These are phyloP conservation scores for Okamejei kenojei DNA, from an alignment of 2,797 vertebrate genomes.

Conservation along the genomic window DNA sequence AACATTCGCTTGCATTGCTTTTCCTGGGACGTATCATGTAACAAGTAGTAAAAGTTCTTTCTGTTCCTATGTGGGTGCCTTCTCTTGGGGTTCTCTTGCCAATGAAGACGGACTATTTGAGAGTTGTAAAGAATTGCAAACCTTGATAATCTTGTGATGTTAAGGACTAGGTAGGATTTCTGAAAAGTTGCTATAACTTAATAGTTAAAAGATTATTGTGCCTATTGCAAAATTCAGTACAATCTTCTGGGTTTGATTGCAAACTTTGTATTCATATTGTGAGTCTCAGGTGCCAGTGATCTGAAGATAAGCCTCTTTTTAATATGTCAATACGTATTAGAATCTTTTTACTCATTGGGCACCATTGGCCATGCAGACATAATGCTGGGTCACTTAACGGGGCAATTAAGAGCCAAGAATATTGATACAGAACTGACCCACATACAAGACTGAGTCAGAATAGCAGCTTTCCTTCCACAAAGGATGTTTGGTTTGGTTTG, in stretches of 20 bases:
- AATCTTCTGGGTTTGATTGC: not conserved
- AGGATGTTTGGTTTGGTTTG: not conserved
- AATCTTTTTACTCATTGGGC: not conserved
- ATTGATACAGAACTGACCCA: not conserved
- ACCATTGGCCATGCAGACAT: not conserved
- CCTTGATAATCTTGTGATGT: not conserved
- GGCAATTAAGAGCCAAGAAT: not conserved
- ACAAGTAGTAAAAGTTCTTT: not conserved
- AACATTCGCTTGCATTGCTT: conserved; percentile 33
- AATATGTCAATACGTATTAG: too few species aligned
- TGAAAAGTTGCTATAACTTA: not conserved
- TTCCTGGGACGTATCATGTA: not conserved
- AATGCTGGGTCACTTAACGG: not conserved
- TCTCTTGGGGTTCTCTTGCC: not conserved
- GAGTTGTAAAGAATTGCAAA: not conserved
- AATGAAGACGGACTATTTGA: not conserved
- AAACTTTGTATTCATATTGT: not conserved
- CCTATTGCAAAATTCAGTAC: not conserved
- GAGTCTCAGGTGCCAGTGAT: not conserved
- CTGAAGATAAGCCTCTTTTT: conserved; percentile 4
- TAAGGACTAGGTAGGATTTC: not conserved
- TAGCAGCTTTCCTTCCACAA: not conserved
- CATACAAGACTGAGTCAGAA: not conserved
- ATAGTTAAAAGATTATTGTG: not conserved
- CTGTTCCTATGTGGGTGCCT: not conserved